These are phyloP conservation scores for Microcaecilia unicolor DNA, from an alignment of 2,797 vertebrate genomes.

Conservation along the genomic window DNA sequence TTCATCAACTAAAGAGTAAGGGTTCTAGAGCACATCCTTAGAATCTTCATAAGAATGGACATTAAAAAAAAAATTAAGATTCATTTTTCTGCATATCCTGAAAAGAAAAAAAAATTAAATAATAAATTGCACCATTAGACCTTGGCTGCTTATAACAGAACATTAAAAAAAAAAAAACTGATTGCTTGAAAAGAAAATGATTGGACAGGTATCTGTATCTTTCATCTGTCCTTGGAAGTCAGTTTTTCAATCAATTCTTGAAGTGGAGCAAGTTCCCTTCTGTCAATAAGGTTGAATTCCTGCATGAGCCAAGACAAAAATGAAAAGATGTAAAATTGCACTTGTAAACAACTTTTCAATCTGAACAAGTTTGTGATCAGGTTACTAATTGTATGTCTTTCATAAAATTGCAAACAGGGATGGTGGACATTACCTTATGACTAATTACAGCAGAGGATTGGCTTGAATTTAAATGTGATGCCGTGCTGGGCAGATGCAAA, in stretches of 20 bases:
- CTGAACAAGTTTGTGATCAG: no score
- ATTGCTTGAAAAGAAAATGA: conserved; percentile 37
- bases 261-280: conserved; percentile 89
- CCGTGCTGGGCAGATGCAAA: no score
- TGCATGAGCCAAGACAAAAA: conserved; percentile 26
- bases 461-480: no score
- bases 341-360: no score
- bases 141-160: conserved; percentile 38
- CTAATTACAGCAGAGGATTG: no score
- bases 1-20: no score
- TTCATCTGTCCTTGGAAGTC: conserved; percentile 96
- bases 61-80: conserved; percentile 12
- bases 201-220: conserved; percentile 21
- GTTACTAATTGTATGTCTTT: no score
- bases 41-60: no score
- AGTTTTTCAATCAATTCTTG: conserved; percentile 98
- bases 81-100: conserved; percentile 29
- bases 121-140: conserved; percentile 42
- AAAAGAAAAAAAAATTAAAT: conserved; percentile 32
- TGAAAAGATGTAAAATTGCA: background rate
- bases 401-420: no score
- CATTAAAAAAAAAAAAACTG: conserved; percentile 18
- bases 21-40: no score
- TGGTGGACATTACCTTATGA: no score
- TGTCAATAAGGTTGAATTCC: conserved; percentile 97